Conservation (phyloP, 1,140 invertebrate species). For the Drosophila parabipectinata region DNA sequence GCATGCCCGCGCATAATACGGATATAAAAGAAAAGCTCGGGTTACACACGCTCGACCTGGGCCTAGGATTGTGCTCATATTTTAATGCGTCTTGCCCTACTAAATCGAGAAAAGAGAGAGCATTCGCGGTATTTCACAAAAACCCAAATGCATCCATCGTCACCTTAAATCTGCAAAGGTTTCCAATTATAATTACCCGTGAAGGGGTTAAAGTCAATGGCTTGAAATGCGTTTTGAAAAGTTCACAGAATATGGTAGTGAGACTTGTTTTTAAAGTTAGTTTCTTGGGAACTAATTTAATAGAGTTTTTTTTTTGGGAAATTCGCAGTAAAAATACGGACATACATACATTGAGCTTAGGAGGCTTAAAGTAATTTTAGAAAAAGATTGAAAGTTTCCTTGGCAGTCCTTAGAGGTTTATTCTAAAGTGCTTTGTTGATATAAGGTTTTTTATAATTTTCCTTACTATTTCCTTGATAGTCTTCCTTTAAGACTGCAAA, state of each 20-base stretch:
- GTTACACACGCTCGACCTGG: conserved; percentile 68
- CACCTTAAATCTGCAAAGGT: conserved; percentile 23
- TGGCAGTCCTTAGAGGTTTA: no score
- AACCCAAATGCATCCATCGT: conserved; percentile 28
- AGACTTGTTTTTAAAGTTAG: not conserved
- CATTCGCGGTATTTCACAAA: conserved; percentile 19
- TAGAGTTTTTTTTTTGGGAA: not conserved
- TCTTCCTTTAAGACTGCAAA: not conserved
- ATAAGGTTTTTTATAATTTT: not conserved
- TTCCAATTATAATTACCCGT: conserved; percentile 2
- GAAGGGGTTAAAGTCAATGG: not conserved
- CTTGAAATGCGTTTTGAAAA: not conserved
- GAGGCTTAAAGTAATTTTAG: not conserved
- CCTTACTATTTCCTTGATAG: not conserved
- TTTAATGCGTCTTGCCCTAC: conserved; percentile 60
- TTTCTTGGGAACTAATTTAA: not conserved
- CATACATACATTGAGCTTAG: not conserved
- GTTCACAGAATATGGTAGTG: not conserved
- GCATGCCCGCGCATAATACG: conserved; percentile 77
- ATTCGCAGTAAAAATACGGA: not conserved
- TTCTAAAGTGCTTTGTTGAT: not conserved
- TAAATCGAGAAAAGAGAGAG: conserved; percentile 26
- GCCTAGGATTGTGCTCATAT: conserved; percentile 65
- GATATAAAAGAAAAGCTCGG: conserved; percentile 74
- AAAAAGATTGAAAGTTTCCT: no score